Percentiles rank a stretch among this genome's conserved stretches.
phyloP scores from a whole-genome alignment of 2,797 vertebrate genomes.

The Phataginus tetradactyla region DNA sequence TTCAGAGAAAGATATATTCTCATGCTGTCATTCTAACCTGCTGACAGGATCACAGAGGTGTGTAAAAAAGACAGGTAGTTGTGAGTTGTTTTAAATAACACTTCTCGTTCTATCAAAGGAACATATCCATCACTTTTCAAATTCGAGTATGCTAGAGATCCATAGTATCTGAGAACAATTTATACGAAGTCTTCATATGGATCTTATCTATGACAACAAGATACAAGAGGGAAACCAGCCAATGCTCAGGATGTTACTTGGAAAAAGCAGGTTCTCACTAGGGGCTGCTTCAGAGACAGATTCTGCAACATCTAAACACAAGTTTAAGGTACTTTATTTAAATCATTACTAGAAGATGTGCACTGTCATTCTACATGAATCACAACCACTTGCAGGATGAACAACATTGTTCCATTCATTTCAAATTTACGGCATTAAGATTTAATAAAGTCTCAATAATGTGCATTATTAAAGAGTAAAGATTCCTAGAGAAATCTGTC shows the following conservation, averaged over 20 bases:
- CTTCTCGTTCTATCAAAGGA: slow-evolving; percentile 30
- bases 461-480: slow-evolving; percentile 74
- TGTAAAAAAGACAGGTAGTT: background rate
- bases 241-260: slow-evolving; percentile 14
- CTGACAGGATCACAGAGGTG: slow-evolving; percentile 52
- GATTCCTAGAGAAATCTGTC: slow-evolving; percentile 70
- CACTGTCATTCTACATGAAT: slow-evolving; percentile 33
- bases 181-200: background rate
- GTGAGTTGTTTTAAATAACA: slow-evolving; percentile 40
- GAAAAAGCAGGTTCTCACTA: slow-evolving; percentile 57
- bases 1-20: slow-evolving; percentile 43
- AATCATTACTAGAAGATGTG: slow-evolving; percentile 41
- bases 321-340: slow-evolving; percentile 55
- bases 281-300: slow-evolving; percentile 41
- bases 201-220: slow-evolving; percentile 58
- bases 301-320: slow-evolving; percentile 45
- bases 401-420: slow-evolving; percentile 62
- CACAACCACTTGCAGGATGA: slow-evolving; percentile 44
- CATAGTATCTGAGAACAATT: slow-evolving; percentile 5
- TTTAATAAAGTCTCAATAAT: slow-evolving; percentile 69
- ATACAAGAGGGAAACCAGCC: slow-evolving; percentile 57
- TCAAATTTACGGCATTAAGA: slow-evolving; percentile 75
- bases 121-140: background rate
- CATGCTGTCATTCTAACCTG: slow-evolving; percentile 49
- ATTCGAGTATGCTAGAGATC: background rate